Evolutionary conservation across 1,140 invertebrate genomes (phyloP).

Genomic region (Pogonus chalceus): DNA sequence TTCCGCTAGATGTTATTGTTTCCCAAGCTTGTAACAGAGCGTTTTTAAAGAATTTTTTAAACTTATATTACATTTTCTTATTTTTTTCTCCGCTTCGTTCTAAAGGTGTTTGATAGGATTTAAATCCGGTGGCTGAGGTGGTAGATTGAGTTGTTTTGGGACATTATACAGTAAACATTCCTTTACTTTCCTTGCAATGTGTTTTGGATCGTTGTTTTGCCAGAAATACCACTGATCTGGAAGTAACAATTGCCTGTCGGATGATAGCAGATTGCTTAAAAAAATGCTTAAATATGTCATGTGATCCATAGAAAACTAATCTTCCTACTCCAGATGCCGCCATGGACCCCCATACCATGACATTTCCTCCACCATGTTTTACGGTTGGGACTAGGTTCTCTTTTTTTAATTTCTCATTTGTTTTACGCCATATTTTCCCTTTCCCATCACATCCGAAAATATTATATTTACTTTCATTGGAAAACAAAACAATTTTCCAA

Average conservation of each 20-base stretch:
- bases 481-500: too few relatives aligned
- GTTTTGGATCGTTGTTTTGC: too few relatives aligned
- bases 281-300: slow-evolving; percentile 18
- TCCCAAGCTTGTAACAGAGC: slow-evolving; percentile 18
- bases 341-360: slow-evolving; percentile 24
- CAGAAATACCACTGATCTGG: slow-evolving; percentile 21
- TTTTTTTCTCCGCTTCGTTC: slow-evolving; percentile 21
- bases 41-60: slow-evolving; percentile 9
- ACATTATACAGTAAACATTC: slow-evolving; percentile 23
- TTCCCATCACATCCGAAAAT: slow-evolving; percentile 1
- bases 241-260: too few relatives aligned
- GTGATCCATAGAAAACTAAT: slow-evolving; percentile 25
- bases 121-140: slow-evolving; percentile 31
- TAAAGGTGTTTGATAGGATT: slow-evolving; percentile 32
- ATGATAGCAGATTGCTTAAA: not conserved
- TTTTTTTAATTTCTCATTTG: not conserved
- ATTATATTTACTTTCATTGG: not conserved
- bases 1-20: slow-evolving; percentile 17
- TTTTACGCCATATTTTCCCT: not conserved
- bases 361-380: slow-evolving; percentile 16
- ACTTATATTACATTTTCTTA: slow-evolving; percentile 15
- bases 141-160: slow-evolving; percentile 21
- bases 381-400: slow-evolving; percentile 9
- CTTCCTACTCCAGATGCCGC: slow-evolving; percentile 23
- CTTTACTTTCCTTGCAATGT: slow-evolving; percentile 20